Percentiles rank a stretch among this genome's conserved stretches.
phyloP scores from a whole-genome alignment of 2,888 invertebrate species.

The Idaea aversata region DNA sequence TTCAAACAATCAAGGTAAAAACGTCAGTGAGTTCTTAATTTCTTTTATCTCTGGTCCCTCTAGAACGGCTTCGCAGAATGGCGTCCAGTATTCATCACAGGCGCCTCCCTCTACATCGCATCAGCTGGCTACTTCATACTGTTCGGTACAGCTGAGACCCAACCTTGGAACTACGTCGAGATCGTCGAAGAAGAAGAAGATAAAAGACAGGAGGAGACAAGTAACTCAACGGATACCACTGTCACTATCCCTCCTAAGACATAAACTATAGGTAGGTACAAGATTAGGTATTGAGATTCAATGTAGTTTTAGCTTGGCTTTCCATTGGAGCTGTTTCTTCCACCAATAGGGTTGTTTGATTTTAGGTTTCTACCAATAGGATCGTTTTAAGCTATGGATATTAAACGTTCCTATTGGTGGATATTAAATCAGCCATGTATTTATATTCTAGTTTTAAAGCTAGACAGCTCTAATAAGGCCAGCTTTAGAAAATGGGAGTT shows the following conservation, averaged over 20 bases:
- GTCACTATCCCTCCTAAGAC: constrained; percentile 64
- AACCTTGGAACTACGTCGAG: constrained; percentile 83
- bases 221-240: constrained; percentile 44
- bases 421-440: not conserved
- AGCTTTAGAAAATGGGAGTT: not conserved
- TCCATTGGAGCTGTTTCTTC: not conserved
- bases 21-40: not conserved
- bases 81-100: constrained; percentile 87
- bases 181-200: constrained; percentile 53
- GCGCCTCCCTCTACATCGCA: constrained; percentile 84
- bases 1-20: not conserved
- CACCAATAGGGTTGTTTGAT: not conserved
- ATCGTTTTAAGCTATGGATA: not conserved
- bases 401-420: not conserved
- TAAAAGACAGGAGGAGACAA: constrained; percentile 13
- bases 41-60: constrained; percentile 33
- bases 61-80: constrained; percentile 89
- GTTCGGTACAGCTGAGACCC: constrained; percentile 86
- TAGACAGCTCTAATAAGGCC: not conserved
- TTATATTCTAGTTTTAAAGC: not conserved
- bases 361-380: not conserved
- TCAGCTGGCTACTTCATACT: constrained; percentile 85
- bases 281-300: constrained; percentile 12
- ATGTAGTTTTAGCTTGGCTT: constrained; percentile 15
- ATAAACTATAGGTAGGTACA: constrained; percentile 30